These are phyloP conservation scores for Ciona savignyi DNA, from an alignment of 23 tunicate genomes.

Conservation along the genomic window DNA sequence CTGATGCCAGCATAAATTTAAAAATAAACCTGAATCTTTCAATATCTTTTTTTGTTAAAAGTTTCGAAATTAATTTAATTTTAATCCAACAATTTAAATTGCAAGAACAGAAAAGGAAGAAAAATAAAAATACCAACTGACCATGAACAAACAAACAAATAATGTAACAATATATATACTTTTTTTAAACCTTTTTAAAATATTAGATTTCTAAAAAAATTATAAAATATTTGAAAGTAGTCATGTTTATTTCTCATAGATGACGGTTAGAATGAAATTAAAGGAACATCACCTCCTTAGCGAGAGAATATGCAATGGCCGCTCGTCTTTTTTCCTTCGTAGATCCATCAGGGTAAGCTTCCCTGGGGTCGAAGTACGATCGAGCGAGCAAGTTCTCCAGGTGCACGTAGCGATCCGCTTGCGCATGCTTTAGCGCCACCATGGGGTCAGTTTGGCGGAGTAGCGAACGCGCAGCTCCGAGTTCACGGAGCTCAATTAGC, in stretches of 20 bases:
- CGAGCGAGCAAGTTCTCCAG: conserved; percentile 86
- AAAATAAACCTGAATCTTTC: too few relatives aligned
- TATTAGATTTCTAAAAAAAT: too few relatives aligned
- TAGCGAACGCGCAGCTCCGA: conserved; percentile 95
- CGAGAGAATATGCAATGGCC: conserved; percentile 71
- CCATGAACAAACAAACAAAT: too few relatives aligned
- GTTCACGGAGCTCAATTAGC: conserved; percentile 80
- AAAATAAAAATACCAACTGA: too few relatives aligned
- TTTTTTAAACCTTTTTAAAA: too few relatives aligned
- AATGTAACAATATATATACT: too few relatives aligned
- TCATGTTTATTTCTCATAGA: too few relatives aligned
- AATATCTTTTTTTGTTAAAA: too few relatives aligned
- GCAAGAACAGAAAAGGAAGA: too few relatives aligned
- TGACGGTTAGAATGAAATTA: too few relatives aligned
- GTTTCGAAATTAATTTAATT: too few relatives aligned
- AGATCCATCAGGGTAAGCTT: conserved; percentile 96
- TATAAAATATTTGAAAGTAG: not conserved
- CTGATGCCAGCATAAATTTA: not conserved
- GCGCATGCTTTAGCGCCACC: conserved; percentile 88
- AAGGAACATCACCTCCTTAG: conserved; percentile 82
- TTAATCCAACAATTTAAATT: too few relatives aligned
- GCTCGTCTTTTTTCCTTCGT: conserved; percentile 93
- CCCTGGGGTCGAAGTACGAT: conserved; percentile 90
- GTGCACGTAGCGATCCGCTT: conserved; percentile 88
- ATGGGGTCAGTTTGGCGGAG: conserved; percentile 95